Base-by-base conservation (phyloP, 2,113 vertebrate genomes). In the Struthio camelus region DNA sequence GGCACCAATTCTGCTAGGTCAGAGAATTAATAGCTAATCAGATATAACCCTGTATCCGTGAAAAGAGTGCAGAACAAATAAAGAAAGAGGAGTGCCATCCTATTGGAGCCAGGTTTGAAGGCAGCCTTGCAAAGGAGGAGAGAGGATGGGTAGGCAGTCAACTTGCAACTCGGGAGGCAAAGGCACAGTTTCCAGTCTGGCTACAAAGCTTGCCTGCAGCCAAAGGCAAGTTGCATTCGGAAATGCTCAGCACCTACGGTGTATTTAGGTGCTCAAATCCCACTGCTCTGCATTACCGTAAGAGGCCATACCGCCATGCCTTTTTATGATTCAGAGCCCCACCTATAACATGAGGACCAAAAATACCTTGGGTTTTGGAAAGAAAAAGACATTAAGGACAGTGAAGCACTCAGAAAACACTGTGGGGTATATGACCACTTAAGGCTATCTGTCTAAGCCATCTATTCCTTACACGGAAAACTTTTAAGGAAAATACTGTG, bases 11-110 rank as follows among this genome's bases (percentile, higher is more conserved):
- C 90, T 62, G 89, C 95, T 95, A 89, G 46, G 13, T 91, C 93
- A 95, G 40, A 87, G 89, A 80, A 85, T 36, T 87, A 91, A 93
- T 75, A 93, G 85, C 61, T 93, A 83, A 83, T 83, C 91, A 85
- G 65, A 84, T 82, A 13, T 5, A 93, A 56, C 66, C 14, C 48
- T 0, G 27, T 38, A 58, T 36, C 89, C 0, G 14, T 46, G 64
- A 76, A 93, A 93, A 91, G 53, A 77, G 67, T 34, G 40, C 2
- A 34, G 82, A 83, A 56, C 18, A 64, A 62, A 61, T 2, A 77
- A 71, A 83, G 54, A 2, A 44, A 92, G 75, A 48, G 24, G 62
- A 62, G 81, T 69, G 54, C 5, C 62, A 53, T 14, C 67, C 82
- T 56, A 4, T n/a, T 32, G 11, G 61, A 93, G 77, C 58, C 76